A percentile compares a stretch with the other conserved stretches of the same genome.
Evolutionary conservation across 2,888 invertebrate genomes (phyloP).

Genomic region (Creontiades dilutus): DNA sequence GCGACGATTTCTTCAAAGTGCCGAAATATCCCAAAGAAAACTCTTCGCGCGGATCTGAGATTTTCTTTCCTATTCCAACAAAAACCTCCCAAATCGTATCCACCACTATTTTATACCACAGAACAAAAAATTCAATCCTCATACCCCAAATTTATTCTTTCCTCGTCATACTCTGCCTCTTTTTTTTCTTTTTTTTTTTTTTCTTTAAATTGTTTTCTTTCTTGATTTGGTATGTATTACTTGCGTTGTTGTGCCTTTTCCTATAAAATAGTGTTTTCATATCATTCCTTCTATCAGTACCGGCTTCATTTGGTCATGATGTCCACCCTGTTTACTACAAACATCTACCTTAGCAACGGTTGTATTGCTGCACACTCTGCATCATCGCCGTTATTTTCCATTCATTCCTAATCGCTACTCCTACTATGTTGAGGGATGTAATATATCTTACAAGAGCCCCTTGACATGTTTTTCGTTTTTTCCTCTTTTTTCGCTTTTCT

Average conservation of each 20-base stretch:
- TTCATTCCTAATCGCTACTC: not conserved
- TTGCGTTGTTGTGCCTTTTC: not conserved
- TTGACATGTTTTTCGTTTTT: not conserved
- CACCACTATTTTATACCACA: not conserved
- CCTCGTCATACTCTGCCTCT: not conserved
- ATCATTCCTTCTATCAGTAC: not conserved
- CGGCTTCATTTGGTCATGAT: not conserved
- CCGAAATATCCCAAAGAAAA: slow-evolving; percentile 7
- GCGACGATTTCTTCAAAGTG: slow-evolving; percentile 44
- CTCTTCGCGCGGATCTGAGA: slow-evolving; percentile 25
- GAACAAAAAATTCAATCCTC: not conserved
- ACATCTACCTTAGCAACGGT: slow-evolving; percentile 32
- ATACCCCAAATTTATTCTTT: not conserved
- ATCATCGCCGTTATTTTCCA: slow-evolving; percentile 1
- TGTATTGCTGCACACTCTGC: not conserved
- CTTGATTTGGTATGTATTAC: not conserved
- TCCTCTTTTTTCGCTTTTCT: not conserved
- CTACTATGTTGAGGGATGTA: not conserved
- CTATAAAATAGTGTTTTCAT: not conserved
- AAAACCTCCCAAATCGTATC: not conserved
- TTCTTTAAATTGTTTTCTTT: not conserved
- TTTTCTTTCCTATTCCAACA: not conserved
- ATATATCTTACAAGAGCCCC: slow-evolving; percentile 3
- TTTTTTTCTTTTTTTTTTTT: not conserved
- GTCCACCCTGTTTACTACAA: not conserved